Evolutionary conservation across 2,888 invertebrate species (phyloP).

Genomic region (Acronicta leporina): DNA sequence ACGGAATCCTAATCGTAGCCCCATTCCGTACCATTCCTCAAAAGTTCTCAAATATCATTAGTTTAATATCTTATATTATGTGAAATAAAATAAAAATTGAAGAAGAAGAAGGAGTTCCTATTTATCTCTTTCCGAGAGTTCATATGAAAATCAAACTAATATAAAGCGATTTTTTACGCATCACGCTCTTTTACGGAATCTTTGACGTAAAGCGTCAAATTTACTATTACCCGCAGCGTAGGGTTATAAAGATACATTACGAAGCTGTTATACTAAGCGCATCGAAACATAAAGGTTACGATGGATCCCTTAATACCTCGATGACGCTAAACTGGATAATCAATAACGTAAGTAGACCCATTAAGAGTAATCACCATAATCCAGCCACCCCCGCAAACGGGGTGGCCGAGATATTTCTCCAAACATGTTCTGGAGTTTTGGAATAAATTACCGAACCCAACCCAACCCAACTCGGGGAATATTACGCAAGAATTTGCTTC

Average conservation of each 20-base stretch:
- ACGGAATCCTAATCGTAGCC: neutral
- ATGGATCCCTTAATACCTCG: slow-evolving; percentile 27
- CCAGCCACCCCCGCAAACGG: slow-evolving; percentile 21
- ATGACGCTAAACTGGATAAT: slow-evolving; percentile 34
- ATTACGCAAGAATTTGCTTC: slow-evolving; percentile 39
- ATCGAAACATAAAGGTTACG: slow-evolving; percentile 10
- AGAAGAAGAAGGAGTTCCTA: too few species aligned
- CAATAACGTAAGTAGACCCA: slow-evolving; percentile 43
- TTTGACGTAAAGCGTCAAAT: too few species aligned
- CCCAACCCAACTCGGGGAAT: slow-evolving; percentile 11
- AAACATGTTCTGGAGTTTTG: slow-evolving; percentile 47
- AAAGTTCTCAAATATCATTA: too few species aligned
- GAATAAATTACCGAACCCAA: slow-evolving; percentile 48
- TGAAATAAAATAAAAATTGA: too few species aligned
- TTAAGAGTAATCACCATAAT: slow-evolving; percentile 46
- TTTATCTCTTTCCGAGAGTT: too few species aligned
- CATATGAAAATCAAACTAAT: too few species aligned
- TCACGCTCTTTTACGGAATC: too few species aligned
- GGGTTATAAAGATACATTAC: neutral
- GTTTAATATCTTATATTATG: too few species aligned
- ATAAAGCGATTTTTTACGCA: too few species aligned
- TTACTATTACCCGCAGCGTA: too few species aligned
- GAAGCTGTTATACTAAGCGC: neutral
- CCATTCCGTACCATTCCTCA: neutral
- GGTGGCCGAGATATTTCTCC: slow-evolving; percentile 28